A percentile compares a stretch with the other conserved stretches of the same genome.
Conservation (phyloP, 2,797 vertebrate genomes). For the Phoeniculus purpureus region DNA sequence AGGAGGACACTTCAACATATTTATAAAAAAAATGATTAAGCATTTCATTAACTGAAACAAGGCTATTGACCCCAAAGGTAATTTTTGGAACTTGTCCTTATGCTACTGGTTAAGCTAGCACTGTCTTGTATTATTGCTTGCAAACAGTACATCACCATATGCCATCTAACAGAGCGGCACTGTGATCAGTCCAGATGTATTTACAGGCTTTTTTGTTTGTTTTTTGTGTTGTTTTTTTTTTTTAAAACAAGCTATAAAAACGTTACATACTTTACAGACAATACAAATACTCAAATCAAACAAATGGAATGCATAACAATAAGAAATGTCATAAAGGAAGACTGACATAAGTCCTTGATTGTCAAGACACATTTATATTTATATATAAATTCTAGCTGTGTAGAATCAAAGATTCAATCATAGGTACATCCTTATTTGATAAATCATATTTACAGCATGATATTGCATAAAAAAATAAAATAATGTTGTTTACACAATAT, state of each 20-base stretch:
- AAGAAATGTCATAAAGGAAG: constrained; percentile 83
- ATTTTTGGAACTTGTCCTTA: constrained; percentile 81
- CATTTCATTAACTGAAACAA: constrained; percentile 77
- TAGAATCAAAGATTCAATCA: constrained; percentile 85
- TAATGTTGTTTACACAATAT: constrained; percentile 84
- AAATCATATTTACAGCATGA: constrained; percentile 85
- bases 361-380: constrained; percentile 87
- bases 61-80: constrained; percentile 77
- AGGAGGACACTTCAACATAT: constrained; percentile 78
- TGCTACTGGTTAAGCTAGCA: constrained; percentile 81
- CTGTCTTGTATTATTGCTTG: constrained; percentile 84
- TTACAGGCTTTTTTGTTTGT: constrained; percentile 74
- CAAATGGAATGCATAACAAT: constrained; percentile 90
- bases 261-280: constrained; percentile 93
- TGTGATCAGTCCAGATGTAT: constrained; percentile 78
- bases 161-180: constrained; percentile 81
- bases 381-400: constrained; percentile 87
- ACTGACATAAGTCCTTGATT: constrained; percentile 90
- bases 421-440: constrained; percentile 83
- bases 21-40: constrained; percentile 77
- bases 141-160: constrained; percentile 80
- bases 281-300: constrained; percentile 85
- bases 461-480: constrained; percentile 87
- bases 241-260: constrained; percentile 85
- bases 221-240: constrained; percentile 65